These are phyloP conservation scores for Conus ventricosus DNA, from an alignment of 1,140 invertebrate genomes.

Conservation along the genomic window DNA sequence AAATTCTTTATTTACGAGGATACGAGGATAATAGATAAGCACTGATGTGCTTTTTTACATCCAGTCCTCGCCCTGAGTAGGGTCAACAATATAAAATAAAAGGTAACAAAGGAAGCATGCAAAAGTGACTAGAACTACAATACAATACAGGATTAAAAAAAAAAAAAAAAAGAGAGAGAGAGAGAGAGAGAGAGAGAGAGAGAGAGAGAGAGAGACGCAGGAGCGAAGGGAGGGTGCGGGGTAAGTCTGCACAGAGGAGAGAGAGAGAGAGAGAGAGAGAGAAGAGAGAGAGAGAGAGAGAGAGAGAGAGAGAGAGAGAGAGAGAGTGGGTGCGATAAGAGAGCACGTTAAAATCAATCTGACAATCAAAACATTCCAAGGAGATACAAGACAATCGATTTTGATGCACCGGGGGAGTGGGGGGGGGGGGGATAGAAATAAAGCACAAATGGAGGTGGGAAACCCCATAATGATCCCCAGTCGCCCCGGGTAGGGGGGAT, in stretches of 20 bases:
- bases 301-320: background rate
- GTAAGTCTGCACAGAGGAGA: too few species aligned
- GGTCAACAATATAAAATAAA: background rate
- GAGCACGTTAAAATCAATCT: too few species aligned
- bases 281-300: background rate
- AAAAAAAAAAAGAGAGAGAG: background rate
- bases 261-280: background rate
- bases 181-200: background rate
- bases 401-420: background rate
- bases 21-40: too few species aligned
- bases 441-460: too few species aligned
- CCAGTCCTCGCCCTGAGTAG: too few species aligned
- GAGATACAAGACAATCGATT: too few species aligned
- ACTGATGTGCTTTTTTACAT: too few species aligned
- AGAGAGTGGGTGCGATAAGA: background rate
- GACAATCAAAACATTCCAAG: background rate
- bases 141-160: background rate
- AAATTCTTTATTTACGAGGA: too few species aligned
- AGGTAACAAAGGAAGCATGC: background rate
- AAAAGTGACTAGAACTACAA: background rate
- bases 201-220: background rate
- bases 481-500: too few species aligned
- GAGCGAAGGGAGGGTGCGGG: background rate
- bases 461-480: too few species aligned
- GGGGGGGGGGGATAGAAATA: background rate